Conservation (phyloP, 2,888 invertebrate genomes). For the Dryocosmus kuriphilus region DNA sequence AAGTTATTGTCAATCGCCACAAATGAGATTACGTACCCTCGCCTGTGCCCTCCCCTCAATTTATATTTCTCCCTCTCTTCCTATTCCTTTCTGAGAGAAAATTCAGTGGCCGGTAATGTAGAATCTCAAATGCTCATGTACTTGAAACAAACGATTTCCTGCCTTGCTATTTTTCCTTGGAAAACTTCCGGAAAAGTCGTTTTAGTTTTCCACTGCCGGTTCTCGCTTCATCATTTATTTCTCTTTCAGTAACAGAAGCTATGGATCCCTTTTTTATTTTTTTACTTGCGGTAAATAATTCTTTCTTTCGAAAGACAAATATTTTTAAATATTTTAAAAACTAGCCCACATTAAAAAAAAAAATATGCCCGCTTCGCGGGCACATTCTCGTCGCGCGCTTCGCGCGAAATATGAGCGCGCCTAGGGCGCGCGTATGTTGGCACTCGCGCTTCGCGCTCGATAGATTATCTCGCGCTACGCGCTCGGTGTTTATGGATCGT, state of each 20-base stretch:
- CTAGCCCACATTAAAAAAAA: too few relatives aligned
- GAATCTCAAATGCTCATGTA: conserved; percentile 28
- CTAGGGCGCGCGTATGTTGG: too few relatives aligned
- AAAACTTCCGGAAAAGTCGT: neutral
- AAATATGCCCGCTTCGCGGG: too few relatives aligned
- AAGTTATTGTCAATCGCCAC: conserved; percentile 52
- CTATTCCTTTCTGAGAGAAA: neutral
- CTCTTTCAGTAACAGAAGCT: neutral
- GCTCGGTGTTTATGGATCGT: too few relatives aligned
- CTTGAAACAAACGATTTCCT: conserved; percentile 32
- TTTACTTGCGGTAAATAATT: neutral
- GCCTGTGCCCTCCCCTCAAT: neutral
- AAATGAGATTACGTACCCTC: conserved; percentile 48
- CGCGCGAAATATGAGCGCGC: too few relatives aligned
- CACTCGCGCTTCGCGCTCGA: too few relatives aligned
- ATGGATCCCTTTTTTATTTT: neutral
- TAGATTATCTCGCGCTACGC: too few relatives aligned
- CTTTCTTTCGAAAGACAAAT: too few relatives aligned
- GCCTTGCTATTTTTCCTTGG: neutral
- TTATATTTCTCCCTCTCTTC: neutral
- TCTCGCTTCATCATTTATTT: conserved; percentile 23
- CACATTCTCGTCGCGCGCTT: too few relatives aligned
- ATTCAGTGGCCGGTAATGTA: neutral
- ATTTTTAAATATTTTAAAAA: too few relatives aligned
- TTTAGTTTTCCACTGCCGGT: neutral